Conservation (phyloP, 2,888 invertebrate species). For the Drosophila maculinotata region DNA sequence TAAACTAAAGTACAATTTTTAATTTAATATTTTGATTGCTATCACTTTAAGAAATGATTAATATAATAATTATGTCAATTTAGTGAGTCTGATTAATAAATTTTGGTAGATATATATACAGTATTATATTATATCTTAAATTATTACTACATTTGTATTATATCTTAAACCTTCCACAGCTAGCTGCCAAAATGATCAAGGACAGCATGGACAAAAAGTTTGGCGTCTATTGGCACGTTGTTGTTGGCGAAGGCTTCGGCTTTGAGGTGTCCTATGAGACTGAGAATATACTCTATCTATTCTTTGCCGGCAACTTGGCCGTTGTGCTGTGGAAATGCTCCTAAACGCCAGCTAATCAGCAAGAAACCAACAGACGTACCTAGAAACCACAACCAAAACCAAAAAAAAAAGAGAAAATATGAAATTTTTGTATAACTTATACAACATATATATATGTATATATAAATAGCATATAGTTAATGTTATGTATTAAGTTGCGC, state of each 20-base stretch:
- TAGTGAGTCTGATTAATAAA: no score
- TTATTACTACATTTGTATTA: no score
- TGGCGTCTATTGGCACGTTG: constrained; percentile 97
- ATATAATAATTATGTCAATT: no score
- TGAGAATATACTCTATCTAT: constrained; percentile 94
- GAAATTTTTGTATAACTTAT: constrained; percentile 58
- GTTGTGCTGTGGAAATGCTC: constrained; percentile 95
- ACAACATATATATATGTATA: constrained; percentile 13
- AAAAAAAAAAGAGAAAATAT: constrained; percentile 15
- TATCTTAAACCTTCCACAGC: constrained; percentile 81
- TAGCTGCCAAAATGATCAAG: constrained; percentile 97
- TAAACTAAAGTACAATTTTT: no score
- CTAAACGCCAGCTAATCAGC: constrained; percentile 25
- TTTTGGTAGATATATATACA: no score
- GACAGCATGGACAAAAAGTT: constrained; percentile 98
- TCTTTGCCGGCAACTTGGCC: constrained; percentile 96
- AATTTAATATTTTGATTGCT: no score
- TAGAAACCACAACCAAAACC: constrained; percentile 54
- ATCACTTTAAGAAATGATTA: no score
- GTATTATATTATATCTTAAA: no score
- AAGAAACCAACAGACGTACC: constrained; percentile 58
- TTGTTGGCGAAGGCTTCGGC: constrained; percentile 95
- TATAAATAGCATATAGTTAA: constrained; percentile 40
- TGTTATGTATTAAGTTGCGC: constrained; percentile 57
- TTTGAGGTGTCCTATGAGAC: constrained; percentile 97